Evolutionary conservation across 2,113 vertebrate genomes (phyloP), one percentile per base, ranked within the genome.

Genomic region (Zapornia atra): DNA sequence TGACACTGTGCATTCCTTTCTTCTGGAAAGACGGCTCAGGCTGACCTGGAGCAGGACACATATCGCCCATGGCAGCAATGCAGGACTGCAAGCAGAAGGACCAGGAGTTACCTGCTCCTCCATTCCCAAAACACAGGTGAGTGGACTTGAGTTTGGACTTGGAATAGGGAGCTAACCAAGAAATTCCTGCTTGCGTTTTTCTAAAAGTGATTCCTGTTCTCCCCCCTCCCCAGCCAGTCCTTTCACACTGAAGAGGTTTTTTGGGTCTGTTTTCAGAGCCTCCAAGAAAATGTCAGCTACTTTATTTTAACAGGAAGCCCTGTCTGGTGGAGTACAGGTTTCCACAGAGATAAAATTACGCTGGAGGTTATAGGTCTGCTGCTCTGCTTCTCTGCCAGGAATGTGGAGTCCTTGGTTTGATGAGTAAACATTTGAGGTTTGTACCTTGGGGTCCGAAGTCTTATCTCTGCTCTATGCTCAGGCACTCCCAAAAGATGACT

Each of bases 51-150:
- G 28, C 48, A 19, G 51, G 25, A 64, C 18, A 13, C 3, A 3
- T 19, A 7, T 7, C 4, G 1, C 29, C 26, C 1, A 44, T 48
- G 54, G 20, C 24, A 33, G 2, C 1, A 9, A 15, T 3, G 12
- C 24, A 38, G 24, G 26, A 4, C 15, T 33, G 51, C 36, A 53
- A 87, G 21, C 18, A 34, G 40, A 68, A 81, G 53, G 38, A 68
- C 64, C 4, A 4, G 13, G 40, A 46, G 9, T 15, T 31, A 33
- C 38, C 8, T 82, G 6, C 26, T 69, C 60, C 38, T 65, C 34
- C 18, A 3, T 42, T 61, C 21, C 10, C 54, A 82, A 44, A 82
- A 31, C 11, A n/a, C 38, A 29, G 34, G 61, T 60, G 28, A 20
- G 42, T 20, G 11, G 46, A 38, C 64, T 34, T 56, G 60, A 9